These are phyloP conservation scores for Discoglossus pictus DNA, from an alignment of 2,797 vertebrate genomes.

Conservation along the genomic window DNA sequence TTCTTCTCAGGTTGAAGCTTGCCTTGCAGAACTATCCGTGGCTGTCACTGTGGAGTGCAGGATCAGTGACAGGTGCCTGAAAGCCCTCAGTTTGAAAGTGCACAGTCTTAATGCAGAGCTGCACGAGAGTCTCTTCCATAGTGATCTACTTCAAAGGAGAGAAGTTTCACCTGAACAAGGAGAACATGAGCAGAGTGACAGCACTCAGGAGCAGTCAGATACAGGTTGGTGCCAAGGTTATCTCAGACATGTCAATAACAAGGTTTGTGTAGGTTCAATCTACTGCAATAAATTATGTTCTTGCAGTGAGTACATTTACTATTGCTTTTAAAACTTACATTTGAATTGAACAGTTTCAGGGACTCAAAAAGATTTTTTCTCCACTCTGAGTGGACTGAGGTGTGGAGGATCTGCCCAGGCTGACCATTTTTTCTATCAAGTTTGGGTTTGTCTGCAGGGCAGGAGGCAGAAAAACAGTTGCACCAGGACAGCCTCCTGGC, in stretches of 20 bases:
- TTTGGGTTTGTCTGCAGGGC: too few relatives aligned
- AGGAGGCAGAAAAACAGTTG: too few relatives aligned
- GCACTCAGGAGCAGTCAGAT: constrained; percentile 1
- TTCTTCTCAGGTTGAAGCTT: constrained; percentile 76
- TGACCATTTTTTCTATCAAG: too few relatives aligned
- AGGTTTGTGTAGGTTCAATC: background rate
- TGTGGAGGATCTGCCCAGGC: too few relatives aligned
- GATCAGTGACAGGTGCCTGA: constrained; percentile 74
- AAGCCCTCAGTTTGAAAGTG: constrained; percentile 71
- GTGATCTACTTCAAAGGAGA: constrained; percentile 67
- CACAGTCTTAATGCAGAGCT: constrained; percentile 86
- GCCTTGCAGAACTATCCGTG: constrained; percentile 88
- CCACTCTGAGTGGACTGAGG: too few relatives aligned
- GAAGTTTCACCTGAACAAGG: background rate
- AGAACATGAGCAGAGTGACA: background rate
- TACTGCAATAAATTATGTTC: too few relatives aligned
- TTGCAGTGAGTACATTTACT: too few relatives aligned
- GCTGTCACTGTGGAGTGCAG: constrained; percentile 81
- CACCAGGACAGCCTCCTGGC: too few relatives aligned
- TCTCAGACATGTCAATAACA: fast-evolving
- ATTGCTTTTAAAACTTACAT: too few relatives aligned
- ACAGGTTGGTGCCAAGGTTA: constrained; percentile 15
- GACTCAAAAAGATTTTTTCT: too few relatives aligned
- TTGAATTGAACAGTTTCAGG: too few relatives aligned
- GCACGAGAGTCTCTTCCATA: constrained; percentile 90